Base-by-base conservation (phyloP, 2,113 vertebrate species). In the Leptosomus discolor region DNA sequence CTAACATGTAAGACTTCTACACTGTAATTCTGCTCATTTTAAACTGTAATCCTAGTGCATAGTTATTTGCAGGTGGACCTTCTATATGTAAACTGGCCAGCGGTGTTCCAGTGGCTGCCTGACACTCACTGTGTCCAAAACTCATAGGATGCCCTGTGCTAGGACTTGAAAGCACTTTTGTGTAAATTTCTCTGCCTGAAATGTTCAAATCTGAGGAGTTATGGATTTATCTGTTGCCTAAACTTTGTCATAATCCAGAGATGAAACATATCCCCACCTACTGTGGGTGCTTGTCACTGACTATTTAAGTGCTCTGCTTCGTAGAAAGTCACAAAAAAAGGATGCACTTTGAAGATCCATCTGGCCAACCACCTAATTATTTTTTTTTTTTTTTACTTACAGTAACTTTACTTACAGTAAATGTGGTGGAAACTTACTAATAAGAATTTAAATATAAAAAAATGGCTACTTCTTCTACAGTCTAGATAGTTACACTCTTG, bases 221-320 rank as follows among this genome's bases (percentile, higher is more conserved):
- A 50, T 9, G 7, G 15, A 46, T 45, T 64, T 60, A 57, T 34
- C 8, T 51, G 11, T 51, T 86, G 53, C 22, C 11, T 80, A 58
- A 83, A 54, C 9, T 71, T 83, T 19, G 1, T 76, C 86, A 26
- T 26, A 68, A 43, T 26, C 26, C 15, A 39, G 34, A 68, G 26
- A 21, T 34, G 8, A 77, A 73, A 2, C 8, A 37, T 12, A 77
- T 11, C 21, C 13, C 76, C 19, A 29, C 21, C 9, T 73, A 20
- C 10, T 30, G 7, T 4, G 3, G 29, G 2, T 37, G 14, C 6
- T 13, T 30, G 8, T 36, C 0, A 2, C 11, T 51, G 12, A 6
- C 9, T 81, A 8, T n/a, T 0, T 37, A 51, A 74, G 4, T 64
- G 12, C 5, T 65, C 8, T 26, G 14, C 5, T 64, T 80, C 23